Base-by-base conservation (phyloP, 2,797 vertebrate genomes). In the Nasua narica region DNA sequence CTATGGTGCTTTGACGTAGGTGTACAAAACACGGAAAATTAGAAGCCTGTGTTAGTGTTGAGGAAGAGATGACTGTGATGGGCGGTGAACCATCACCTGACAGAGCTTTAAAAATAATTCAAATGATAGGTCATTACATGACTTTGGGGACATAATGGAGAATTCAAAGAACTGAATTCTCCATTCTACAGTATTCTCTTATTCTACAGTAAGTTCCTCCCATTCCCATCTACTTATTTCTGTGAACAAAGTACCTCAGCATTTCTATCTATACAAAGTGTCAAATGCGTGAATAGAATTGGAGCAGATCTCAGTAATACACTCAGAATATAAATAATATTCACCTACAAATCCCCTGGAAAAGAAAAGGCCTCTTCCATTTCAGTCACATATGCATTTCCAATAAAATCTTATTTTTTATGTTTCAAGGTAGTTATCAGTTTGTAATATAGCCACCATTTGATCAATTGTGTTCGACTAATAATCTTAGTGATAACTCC, bases 351-450 rank as follows among this genome's bases (percentile, higher is more conserved):
- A 78, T 79, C 62, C 18, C 35, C 69, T 72, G 35, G 70, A 35
- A 65, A 69, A 78, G 58, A 84, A 91, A 87, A 86, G 50, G 6
- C 1, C 4, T 18, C 29, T 84, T 62, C 18, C 23, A 14, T 77
- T 79, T 86, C 46, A 62, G 69, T 81, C 60, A 88, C 32, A 69
- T 48, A 37, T n/a, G 25, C 4, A 35, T 29, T 85, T 91, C 85
- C 65, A 86, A 78, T 87, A 90, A 62, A 58, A 79, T 29, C 50
- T 48, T 56, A 78, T 52, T 81, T 94, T 94, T 91, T 74, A 78
- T 72, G 52, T 90, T 83, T 72, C 58, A 84, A 88, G 77, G 37
- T 37, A 72, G 40, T 58, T 37, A 40, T 29, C 62, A 91, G 21
- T 85, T 69, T 91, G 14, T 95, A 82, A 87, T 74, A 25, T n/a